These are phyloP conservation scores for Psephotus haematonotus DNA, from an alignment of 2,113 vertebrate species.

Conservation along the genomic window DNA sequence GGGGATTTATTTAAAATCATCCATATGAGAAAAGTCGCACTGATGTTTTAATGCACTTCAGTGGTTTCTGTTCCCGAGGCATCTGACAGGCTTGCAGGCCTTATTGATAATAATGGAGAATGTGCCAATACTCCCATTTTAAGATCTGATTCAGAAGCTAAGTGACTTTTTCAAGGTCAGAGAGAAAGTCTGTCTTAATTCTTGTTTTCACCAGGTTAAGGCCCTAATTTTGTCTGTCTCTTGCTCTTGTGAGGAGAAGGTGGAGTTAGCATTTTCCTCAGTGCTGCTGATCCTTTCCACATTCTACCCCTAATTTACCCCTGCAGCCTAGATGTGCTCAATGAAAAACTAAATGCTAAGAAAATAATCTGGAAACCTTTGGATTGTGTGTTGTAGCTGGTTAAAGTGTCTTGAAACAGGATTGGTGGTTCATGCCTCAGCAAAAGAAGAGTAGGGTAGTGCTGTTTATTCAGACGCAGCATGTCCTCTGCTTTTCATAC, in stretches of 20 bases:
- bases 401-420: background rate
- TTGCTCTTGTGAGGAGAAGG: background rate
- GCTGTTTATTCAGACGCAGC: background rate
- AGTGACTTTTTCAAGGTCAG: constrained; percentile 13
- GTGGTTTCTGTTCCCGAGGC: background rate
- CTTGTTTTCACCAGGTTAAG: background rate
- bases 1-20: background rate
- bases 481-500: background rate
- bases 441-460: background rate
- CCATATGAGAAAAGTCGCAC: background rate
- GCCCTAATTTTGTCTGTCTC: background rate
- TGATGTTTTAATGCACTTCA: background rate
- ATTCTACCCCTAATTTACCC: background rate
- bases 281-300: background rate
- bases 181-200: background rate
- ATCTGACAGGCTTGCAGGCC: background rate
- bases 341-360: background rate
- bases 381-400: background rate
- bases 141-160: background rate
- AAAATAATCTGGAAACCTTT: background rate
- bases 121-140: background rate
- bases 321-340: background rate
- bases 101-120: background rate
- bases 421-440: background rate
- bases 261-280: background rate